Evolutionary conservation across 2,888 invertebrate genomes (phyloP).

Genomic region (Limenitis camilla): DNA sequence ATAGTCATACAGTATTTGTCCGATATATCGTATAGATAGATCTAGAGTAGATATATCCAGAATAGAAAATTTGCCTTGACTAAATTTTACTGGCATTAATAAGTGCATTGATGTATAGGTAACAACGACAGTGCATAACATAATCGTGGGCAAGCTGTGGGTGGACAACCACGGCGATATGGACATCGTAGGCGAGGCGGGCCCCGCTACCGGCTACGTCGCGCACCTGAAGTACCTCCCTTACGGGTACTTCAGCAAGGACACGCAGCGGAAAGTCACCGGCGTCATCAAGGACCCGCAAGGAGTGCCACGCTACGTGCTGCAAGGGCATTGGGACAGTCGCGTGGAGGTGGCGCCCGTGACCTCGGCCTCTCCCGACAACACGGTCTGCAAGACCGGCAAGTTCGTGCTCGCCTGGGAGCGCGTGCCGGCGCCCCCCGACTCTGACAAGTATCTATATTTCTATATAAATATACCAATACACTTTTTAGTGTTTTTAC

Average conservation of each 20-base stretch:
- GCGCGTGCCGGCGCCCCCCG: slow-evolving; percentile 81
- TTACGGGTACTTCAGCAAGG: slow-evolving; percentile 98
- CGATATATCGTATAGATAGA: too few relatives aligned
- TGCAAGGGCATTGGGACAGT: slow-evolving; percentile 95
- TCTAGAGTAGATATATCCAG: not conserved
- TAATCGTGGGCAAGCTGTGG: slow-evolving; percentile 99
- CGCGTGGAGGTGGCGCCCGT: slow-evolving; percentile 96
- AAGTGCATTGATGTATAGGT: slow-evolving; percentile 61
- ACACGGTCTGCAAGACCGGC: slow-evolving; percentile 95
- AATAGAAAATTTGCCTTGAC: not conserved
- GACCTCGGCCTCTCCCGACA: slow-evolving; percentile 80
- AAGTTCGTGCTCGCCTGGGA: slow-evolving; percentile 91
- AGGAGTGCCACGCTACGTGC: slow-evolving; percentile 84
- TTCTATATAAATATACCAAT: not conserved
- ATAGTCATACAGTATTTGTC: too few relatives aligned
- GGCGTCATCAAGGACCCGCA: slow-evolving; percentile 83
- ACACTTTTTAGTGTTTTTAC: too few relatives aligned
- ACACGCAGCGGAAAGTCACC: slow-evolving; percentile 92
- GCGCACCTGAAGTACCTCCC: slow-evolving; percentile 98
- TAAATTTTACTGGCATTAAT: not conserved
- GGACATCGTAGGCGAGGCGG: slow-evolving; percentile 89
- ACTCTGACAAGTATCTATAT: slow-evolving; percentile 67
- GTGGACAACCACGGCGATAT: slow-evolving; percentile 99
- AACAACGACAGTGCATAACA: slow-evolving; percentile 99
- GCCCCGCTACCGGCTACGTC: slow-evolving; percentile 91